phyloP scores from a whole-genome alignment of 2,113 vertebrate genomes.

The Gila orcuttii region DNA sequence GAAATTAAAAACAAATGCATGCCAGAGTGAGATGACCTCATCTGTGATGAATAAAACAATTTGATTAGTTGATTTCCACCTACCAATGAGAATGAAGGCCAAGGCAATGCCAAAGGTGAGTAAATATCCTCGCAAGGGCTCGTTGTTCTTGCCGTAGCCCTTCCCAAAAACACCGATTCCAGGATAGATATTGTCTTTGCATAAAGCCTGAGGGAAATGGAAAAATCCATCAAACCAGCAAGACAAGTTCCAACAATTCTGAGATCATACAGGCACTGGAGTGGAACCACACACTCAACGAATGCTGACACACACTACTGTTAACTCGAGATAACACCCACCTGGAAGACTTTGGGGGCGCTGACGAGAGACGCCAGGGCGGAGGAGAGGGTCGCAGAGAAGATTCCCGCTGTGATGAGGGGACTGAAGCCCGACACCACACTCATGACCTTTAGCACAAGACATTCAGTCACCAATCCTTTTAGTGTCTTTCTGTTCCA shows the following conservation, averaged over 20 bases:
- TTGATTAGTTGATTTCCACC: slow-evolving; percentile 54
- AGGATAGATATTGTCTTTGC: slow-evolving; percentile 98
- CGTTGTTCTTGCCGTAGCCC: slow-evolving; percentile 98
- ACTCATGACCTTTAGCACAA: slow-evolving; percentile 80
- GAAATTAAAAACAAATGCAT: slow-evolving; percentile 52
- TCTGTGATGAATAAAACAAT: neutral
- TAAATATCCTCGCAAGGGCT: slow-evolving; percentile 94
- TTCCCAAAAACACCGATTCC: slow-evolving; percentile 91
- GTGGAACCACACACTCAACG: neutral
- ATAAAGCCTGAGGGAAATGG: slow-evolving; percentile 82
- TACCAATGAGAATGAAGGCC: slow-evolving; percentile 98
- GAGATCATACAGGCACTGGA: neutral
- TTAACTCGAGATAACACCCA: slow-evolving; percentile 58
- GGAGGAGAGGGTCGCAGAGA: slow-evolving; percentile 96
- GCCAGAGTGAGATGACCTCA: neutral
- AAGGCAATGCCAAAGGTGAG: slow-evolving; percentile 93
- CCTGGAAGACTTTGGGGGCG: slow-evolving; percentile 98
- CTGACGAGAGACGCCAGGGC: slow-evolving; percentile 98
- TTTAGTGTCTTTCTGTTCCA: neutral
- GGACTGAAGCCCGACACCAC: slow-evolving; percentile 94
- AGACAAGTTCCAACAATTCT: neutral
- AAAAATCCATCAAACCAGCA: neutral
- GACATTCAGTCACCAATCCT: neutral
- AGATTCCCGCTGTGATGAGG: slow-evolving; percentile 94
- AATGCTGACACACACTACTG: neutral